Base-by-base conservation (phyloP, 2,888 invertebrate species). In the Dynastes tityus region DNA sequence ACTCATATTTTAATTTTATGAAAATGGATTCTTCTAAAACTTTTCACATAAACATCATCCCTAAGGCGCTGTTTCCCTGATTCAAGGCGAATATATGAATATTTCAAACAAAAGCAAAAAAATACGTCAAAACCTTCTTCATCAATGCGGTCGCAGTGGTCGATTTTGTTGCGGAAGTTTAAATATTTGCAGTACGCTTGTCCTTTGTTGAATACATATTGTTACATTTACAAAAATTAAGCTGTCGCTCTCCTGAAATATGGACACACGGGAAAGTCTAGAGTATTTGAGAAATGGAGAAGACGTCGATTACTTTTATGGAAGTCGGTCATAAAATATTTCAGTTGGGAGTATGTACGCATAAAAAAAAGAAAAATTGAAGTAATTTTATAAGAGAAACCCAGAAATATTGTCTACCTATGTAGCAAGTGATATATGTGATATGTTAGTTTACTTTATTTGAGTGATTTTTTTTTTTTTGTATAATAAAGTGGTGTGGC, bases 21-120 rank as follows among this genome's bases (percentile, higher is more conserved):
- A 51, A 55, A 71, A 37, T 71, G 51, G 55, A 70, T 70, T 70
- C 53, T 55, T 55, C 8, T 32, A 22, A 55, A 71, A 71, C 70
- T 71, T 71, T 71, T 32, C 32, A 53, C 32, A 71, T 71, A 71
- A 71, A 71, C 55, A 71, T 65, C 65, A 37, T 55, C 32, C 45
- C 45, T n/a, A n/a, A 37, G 32, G 6, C 53, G 29, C 13, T 29
- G 37, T 53, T 32, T 71, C 55, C 2, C 16, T 8, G 13, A 32
- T 53, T 37, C 32, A 55, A 13, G 16, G 32, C 53, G 37, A 3
- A 29, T 51, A 13, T 51, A 51, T 51, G n/a, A 53, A 51, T 55
- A 55, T 55, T 55, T n/a, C 6, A 55, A 16, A 55, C 8, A 22
- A 45, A 53, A 13, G 51, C 9, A 70, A 65, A 32, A 64, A 16